Conservation (phyloP, 2,113 vertebrate species). For the Daphoenositta chrysoptera region DNA sequence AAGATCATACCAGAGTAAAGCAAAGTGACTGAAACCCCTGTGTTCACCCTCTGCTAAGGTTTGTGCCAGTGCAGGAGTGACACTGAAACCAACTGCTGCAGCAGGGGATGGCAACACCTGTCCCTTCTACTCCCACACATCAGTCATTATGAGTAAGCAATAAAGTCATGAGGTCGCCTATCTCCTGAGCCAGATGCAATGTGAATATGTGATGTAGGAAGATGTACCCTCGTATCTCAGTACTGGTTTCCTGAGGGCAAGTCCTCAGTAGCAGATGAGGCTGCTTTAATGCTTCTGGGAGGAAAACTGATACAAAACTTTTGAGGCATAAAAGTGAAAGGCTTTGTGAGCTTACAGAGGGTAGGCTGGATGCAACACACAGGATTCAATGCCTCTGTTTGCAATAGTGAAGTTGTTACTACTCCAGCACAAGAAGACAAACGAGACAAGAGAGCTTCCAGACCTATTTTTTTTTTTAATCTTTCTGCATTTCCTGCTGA, state of each 20-base stretch:
- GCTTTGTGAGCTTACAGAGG: neutral
- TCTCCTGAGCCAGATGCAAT: neutral
- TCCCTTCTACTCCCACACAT: neutral
- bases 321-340: neutral
- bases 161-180: neutral
- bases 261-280: neutral
- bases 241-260: neutral
- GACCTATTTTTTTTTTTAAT: neutral
- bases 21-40: fast-evolving
- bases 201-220: neutral
- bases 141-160: neutral
- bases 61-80: neutral
- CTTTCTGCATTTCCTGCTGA: neutral
- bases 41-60: neutral
- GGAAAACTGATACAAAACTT: neutral
- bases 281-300: neutral
- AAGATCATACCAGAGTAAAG: neutral
- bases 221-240: fast-evolving
- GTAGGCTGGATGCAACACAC: neutral
- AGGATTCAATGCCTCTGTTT: neutral
- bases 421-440: neutral
- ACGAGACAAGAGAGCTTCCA: neutral
- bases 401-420: fast-evolving
- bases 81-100: neutral
- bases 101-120: neutral